Percentiles rank a stretch among this genome's conserved stretches.
These are phyloP conservation scores for Hetaerina americana DNA, from an alignment of 1,140 invertebrate genomes.

Conservation along the genomic window DNA sequence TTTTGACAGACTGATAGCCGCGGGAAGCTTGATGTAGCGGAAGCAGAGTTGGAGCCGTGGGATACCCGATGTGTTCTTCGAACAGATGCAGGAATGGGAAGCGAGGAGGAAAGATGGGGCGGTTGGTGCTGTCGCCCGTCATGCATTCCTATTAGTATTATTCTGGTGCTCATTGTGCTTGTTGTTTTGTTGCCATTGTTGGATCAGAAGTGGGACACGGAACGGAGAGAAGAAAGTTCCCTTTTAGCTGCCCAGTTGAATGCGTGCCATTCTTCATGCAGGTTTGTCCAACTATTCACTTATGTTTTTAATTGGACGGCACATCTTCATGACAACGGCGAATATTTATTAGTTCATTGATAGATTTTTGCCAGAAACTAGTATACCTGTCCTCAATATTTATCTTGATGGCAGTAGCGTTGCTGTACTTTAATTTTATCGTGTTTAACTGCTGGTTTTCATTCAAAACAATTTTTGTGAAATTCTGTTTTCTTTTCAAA, in stretches of 20 bases:
- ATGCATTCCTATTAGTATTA: slow-evolving; percentile 65
- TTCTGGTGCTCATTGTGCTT: slow-evolving; percentile 56
- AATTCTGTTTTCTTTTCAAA: too few species aligned
- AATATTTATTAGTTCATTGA: not conserved
- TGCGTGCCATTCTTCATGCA: slow-evolving; percentile 18
- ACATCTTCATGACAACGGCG: too few species aligned
- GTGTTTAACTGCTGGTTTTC: too few species aligned
- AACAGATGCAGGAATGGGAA: not conserved
- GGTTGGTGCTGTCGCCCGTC: slow-evolving; percentile 55
- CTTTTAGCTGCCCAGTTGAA: slow-evolving; percentile 9
- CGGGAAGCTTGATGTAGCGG: not conserved
- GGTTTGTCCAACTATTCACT: too few species aligned
- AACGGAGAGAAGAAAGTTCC: slow-evolving; percentile 12
- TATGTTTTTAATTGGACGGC: too few species aligned
- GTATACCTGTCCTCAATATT: not conserved
- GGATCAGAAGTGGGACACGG: slow-evolving; percentile 35
- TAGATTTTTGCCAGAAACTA: not conserved
- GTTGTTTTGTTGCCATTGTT: slow-evolving; percentile 61
- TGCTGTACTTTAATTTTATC: too few species aligned
- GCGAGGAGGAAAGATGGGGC: slow-evolving; percentile 27
- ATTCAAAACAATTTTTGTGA: too few species aligned
- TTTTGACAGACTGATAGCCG: not conserved
- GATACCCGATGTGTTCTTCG: not conserved
- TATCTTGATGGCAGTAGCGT: too few species aligned
- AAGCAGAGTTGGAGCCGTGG: not conserved